phyloP scores from a whole-genome alignment of 2,113 vertebrate genomes.

The Elgaria multicarinata region DNA sequence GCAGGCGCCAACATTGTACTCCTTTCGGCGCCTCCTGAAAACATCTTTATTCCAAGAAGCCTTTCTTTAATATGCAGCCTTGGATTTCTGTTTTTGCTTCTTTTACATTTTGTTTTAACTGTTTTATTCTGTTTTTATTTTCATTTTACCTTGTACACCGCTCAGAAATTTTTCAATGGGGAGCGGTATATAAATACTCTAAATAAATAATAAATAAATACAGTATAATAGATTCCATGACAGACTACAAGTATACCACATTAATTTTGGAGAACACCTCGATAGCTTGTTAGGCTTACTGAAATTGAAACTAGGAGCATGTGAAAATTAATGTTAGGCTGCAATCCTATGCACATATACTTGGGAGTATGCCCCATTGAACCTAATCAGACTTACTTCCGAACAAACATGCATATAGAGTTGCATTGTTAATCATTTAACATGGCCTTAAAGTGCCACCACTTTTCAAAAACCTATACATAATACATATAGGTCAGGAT shows the following conservation, averaged over 20 bases:
- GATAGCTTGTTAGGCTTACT: conserved; percentile 1
- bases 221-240: conserved; percentile 13
- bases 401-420: neutral
- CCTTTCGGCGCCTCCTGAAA: no score
- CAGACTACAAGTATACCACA: neutral
- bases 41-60: no score
- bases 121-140: no score
- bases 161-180: no score
- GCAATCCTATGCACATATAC: neutral
- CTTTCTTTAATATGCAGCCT: no score
- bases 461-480: neutral
- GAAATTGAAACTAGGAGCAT: neutral
- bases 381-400: neutral
- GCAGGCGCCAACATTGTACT: no score
- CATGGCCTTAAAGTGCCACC: neutral
- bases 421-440: neutral
- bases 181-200: no score
- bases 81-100: no score
- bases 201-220: no score
- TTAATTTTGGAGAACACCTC: conserved; percentile 18
- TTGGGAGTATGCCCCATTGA: neutral
- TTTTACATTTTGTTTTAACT: no score
- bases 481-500: neutral
- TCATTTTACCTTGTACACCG: no score
- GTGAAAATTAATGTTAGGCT: neutral